Conservation (phyloP, 2,113 vertebrate species). For the Mesembrinibis cayennensis region DNA sequence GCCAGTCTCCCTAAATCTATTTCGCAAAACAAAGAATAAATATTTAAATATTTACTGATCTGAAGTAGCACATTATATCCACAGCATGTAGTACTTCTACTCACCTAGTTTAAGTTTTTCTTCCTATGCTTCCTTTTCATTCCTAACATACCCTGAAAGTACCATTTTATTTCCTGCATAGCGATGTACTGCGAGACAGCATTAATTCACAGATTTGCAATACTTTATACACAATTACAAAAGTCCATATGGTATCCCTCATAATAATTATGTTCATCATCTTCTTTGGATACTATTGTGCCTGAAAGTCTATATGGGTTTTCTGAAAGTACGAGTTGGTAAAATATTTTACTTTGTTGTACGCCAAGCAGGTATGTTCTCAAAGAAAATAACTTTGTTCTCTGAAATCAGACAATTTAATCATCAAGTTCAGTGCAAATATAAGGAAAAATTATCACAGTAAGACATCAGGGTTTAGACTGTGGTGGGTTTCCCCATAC, state of each 20-base stretch:
- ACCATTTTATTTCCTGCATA: not conserved
- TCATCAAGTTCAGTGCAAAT: not conserved
- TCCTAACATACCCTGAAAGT: not conserved
- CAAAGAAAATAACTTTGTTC: not conserved
- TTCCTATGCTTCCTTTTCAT: not conserved
- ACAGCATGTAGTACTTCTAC: not conserved
- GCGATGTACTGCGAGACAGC: not conserved
- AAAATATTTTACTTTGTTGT: not conserved
- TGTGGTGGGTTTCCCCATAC: not conserved
- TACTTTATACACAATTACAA: not conserved
- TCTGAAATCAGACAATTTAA: not conserved
- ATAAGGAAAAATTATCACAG: not conserved
- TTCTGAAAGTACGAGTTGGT: not conserved
- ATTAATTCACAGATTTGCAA: constrained; percentile 2
- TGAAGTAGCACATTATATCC: not conserved
- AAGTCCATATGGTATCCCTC: not conserved
- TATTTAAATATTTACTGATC: not conserved
- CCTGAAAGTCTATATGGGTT: not conserved
- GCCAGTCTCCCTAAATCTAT: not conserved
- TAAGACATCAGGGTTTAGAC: not conserved
- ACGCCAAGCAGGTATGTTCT: not conserved
- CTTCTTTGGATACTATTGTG: not conserved
- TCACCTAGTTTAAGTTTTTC: not conserved
- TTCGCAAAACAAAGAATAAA: not conserved
- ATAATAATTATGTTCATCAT: not conserved